Evolutionary conservation across 2,113 vertebrate species (phyloP), one percentile per base, ranked within the genome.

Genomic region (Perca fluviatilis): DNA sequence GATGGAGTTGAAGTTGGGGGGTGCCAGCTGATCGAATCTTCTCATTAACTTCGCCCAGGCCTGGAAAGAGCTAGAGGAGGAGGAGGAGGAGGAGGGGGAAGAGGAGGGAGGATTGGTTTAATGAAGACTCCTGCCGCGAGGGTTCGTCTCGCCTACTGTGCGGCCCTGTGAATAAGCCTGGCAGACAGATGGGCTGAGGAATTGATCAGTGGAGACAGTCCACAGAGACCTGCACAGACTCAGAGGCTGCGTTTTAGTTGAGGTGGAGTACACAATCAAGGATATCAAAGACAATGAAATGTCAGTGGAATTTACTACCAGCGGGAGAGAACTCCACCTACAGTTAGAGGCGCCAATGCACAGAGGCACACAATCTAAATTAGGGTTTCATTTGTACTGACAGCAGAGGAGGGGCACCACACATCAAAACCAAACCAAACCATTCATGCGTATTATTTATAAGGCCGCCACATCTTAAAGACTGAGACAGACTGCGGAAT

Each of bases 41-140:
- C 88, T 94, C 91, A 93, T 94, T 92, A 93, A 94, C 90, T 89
- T 92, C 86, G 86, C 77, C 72, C 33, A 67, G 75, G 90, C 83
- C 84, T 69, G 87, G 64, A 60, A 87, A 93, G 88, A 89, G 88
- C 87, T 57, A 77, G 83, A 86, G 76, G 86, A 77, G 56, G 84
- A 66, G 76, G 86, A 77, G 56, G 84, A 66, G 2, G 66, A 50
- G 73, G 58, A 69, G 71, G 75, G 53, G 53, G 80, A 14, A 62
- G 66, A 57, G 49, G 61, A 69, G 46, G 79, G 81, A 65, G 89
- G 79, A 84, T 58, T 14, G 79, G 78, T 93, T 92, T 94, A 94
- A 92, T 94, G 87, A 94, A 93, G 87, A 82, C 88, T 85, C 90
- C 91, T 76, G 89, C 85, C 36, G 86, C 15, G 54, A 78, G 76